Base-by-base conservation (phyloP, 2,113 vertebrate genomes). In the Microtus pennsylvanicus region DNA sequence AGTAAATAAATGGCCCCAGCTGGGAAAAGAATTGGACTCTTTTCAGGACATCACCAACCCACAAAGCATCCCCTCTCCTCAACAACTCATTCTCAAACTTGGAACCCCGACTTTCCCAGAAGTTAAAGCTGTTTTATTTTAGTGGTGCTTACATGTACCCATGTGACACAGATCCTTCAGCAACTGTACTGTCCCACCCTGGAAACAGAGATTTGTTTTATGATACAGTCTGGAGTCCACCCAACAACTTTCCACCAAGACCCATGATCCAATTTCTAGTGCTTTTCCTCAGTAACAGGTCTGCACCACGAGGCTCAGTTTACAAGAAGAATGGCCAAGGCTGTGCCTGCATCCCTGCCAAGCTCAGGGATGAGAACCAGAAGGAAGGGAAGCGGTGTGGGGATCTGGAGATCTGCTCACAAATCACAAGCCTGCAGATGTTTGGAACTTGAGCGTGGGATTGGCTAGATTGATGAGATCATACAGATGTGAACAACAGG, bases 201-300 rank as follows among this genome's bases (percentile, higher is more conserved):
- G 72, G 96, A 96, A 98, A 96, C 96, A 74, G 92, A 52, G 85
- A 50, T 94, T 96, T 96, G 92, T 93, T 96, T 94, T 95, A 87
- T 89, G 93, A 96, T 87, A 95, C 38, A 61, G 13, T 35, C 94
- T 92, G 90, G 90, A 94, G 7, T 38, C 55, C 42, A 22, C 90
- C 90, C 90, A 95, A 83, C 67, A 87, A 14, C 42, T 17, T 76
- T 89, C 88, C 75, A 28, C 92, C 6, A 75, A 95, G 83, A 50
- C 55, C 47, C 17, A 1, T 3, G 74, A 91, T 7, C 0, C 30
- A 63, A 85, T 89, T 87, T 80, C 91, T 88, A 93, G 63, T 12
- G 52, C 92, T 89, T 33, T 33, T 81, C 75, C 81, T 82, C 11
- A 4, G 81, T 69, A 65, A 88, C 14, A 74, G 28, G 8, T 80